Evolutionary conservation across 2,797 vertebrate species (phyloP).

Genomic region (Naso thynnoides): DNA sequence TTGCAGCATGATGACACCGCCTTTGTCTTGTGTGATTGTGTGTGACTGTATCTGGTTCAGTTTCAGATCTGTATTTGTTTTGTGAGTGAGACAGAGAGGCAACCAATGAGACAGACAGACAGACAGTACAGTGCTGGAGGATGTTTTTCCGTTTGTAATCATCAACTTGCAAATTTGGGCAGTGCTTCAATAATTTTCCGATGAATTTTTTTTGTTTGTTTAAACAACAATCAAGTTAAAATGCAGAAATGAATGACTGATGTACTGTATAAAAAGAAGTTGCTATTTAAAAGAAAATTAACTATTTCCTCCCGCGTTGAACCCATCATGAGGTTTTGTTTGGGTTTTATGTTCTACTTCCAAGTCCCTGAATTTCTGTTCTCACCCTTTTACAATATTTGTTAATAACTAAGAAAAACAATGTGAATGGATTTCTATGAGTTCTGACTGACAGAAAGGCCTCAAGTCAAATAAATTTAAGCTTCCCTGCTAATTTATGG

Average conservation of each 20-base stretch:
- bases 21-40: neutral
- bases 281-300: neutral
- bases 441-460: neutral
- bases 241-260: neutral
- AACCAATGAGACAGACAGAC: neutral
- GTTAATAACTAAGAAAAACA: neutral
- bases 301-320: neutral
- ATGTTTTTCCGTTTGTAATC: neutral
- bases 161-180: no score
- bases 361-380: conserved; percentile 6
- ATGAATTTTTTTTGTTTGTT: no score
- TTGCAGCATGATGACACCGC: neutral
- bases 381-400: neutral
- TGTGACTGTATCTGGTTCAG: neutral
- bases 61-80: conserved; percentile 11
- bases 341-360: neutral
- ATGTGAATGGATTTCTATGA: neutral
- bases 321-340: neutral
- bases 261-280: neutral
- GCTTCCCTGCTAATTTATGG: neutral
- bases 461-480: neutral
- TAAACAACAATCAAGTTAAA: neutral
- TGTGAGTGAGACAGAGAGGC: neutral
- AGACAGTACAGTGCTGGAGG: neutral
- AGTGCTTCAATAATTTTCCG: no score